These are phyloP conservation scores for Microchrysa polita DNA, from an alignment of 2,888 invertebrate genomes.

Conservation along the genomic window DNA sequence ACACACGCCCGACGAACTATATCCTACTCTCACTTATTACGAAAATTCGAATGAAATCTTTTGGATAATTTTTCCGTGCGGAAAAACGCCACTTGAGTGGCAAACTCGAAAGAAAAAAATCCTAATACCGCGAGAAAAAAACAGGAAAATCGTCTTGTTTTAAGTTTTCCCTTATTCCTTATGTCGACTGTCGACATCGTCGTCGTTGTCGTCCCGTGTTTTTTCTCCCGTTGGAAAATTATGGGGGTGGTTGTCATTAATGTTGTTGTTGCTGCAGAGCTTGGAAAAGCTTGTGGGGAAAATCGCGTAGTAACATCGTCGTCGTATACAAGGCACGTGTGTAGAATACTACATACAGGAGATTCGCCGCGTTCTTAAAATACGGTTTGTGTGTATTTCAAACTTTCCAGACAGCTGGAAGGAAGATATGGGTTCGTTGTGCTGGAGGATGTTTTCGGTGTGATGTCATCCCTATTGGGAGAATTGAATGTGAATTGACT, in stretches of 20 bases:
- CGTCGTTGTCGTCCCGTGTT: no score
- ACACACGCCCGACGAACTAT: no score
- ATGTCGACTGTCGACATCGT: not conserved
- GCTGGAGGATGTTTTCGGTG: not conserved
- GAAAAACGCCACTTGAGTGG: not conserved
- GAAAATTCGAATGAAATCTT: not conserved
- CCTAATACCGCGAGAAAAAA: not conserved
- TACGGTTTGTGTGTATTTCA: not conserved
- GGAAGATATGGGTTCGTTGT: not conserved
- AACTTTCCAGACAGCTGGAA: no score
- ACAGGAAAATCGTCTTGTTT: conserved; percentile 34
- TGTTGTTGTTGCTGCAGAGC: not conserved
- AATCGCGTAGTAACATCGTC: conserved; percentile 7
- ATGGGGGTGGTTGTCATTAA: not conserved
- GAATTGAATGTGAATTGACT: not conserved
- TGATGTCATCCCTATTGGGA: conserved; percentile 32
- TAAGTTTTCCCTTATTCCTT: conserved; percentile 20
- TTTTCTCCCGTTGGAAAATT: conserved; percentile 33
- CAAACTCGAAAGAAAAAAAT: conserved; percentile 13
- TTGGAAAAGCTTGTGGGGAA: conserved; percentile 38
- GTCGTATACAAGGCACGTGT: not conserved
- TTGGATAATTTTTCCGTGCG: not conserved
- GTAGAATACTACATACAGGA: no score
- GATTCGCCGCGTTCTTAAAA: not conserved
- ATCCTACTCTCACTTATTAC: no score